These are phyloP conservation scores for Amazona vittata DNA, from an alignment of 2,113 vertebrate genomes.

Conservation along the genomic window DNA sequence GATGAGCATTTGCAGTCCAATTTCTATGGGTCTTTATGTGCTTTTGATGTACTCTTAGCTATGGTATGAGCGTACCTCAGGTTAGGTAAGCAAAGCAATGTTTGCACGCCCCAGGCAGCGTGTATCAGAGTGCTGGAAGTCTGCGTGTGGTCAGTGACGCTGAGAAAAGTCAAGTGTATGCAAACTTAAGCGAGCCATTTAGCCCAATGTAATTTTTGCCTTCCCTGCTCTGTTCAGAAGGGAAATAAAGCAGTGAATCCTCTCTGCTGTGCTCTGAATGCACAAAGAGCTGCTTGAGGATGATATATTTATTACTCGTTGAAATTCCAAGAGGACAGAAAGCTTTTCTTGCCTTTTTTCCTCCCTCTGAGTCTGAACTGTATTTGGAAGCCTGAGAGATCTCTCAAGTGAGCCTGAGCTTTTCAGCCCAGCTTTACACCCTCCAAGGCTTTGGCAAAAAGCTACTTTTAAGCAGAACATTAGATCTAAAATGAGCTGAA, in stretches of 20 bases:
- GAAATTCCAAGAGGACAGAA: conserved; percentile 1
- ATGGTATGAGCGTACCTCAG: not conserved
- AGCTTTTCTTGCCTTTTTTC: not conserved
- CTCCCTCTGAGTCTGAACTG: not conserved
- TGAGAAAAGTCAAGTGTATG: not conserved
- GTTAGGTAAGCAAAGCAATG: not conserved
- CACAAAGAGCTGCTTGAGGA: not conserved
- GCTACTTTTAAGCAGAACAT: conserved; percentile 3
- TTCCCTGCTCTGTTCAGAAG: not conserved
- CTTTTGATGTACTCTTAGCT: not conserved
- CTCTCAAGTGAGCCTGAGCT: conserved; percentile 14
- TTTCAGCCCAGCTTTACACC: conserved; percentile 16
- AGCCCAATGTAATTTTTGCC: conserved; percentile 19
- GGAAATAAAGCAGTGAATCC: conserved; percentile 1
- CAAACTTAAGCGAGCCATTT: not conserved
- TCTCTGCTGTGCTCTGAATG: not conserved
- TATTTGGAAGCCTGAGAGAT: not conserved
- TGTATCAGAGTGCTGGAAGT: not conserved
- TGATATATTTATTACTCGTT: conserved; percentile 59
- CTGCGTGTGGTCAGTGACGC: not conserved
- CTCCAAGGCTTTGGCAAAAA: conserved; percentile 32
- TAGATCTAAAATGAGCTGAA: conserved; percentile 39
- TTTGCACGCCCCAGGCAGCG: not conserved
- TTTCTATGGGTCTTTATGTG: fast-evolving
- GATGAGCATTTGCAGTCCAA: not conserved